Evolutionary conservation across 2,888 invertebrate genomes (phyloP).

Genomic region (Folsomia candida): DNA sequence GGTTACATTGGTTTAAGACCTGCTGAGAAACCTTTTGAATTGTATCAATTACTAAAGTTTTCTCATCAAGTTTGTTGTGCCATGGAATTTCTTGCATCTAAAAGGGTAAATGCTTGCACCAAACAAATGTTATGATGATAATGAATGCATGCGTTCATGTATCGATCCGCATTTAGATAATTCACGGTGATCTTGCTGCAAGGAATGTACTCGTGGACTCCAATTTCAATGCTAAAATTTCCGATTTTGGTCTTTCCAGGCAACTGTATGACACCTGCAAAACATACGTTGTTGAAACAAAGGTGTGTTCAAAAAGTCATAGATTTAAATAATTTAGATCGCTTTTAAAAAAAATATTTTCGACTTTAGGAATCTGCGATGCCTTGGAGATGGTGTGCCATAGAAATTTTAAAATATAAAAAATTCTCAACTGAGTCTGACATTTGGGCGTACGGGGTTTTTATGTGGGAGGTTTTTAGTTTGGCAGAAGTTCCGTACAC

Average conservation of each 20-base stretch:
- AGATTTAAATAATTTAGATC: not conserved
- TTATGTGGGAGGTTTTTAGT: too few relatives aligned
- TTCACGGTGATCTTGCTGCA: not conserved
- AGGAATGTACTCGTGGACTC: not conserved
- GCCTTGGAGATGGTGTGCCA: not conserved
- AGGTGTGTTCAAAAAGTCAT: not conserved
- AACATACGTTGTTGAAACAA: not conserved
- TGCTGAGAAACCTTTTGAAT: not conserved
- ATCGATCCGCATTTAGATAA: too few relatives aligned
- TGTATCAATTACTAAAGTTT: not conserved
- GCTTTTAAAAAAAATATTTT: not conserved
- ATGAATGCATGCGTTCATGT: too few relatives aligned
- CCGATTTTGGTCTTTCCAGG: not conserved
- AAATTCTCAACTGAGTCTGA: not conserved
- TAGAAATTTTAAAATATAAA: not conserved
- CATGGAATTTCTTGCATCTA: not conserved
- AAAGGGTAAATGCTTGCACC: too few relatives aligned
- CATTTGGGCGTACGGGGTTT: not conserved
- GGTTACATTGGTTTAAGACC: not conserved
- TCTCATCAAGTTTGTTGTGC: not conserved
- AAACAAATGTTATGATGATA: too few relatives aligned
- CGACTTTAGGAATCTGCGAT: not conserved
- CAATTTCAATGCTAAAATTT: not conserved
- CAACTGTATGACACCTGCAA: not conserved
- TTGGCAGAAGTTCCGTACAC: not conserved